Percentiles rank a stretch among this genome's conserved stretches.
Evolutionary conservation across 2,113 vertebrate genomes (phyloP).

Genomic region (Tympanuchus pallidicinctus): DNA sequence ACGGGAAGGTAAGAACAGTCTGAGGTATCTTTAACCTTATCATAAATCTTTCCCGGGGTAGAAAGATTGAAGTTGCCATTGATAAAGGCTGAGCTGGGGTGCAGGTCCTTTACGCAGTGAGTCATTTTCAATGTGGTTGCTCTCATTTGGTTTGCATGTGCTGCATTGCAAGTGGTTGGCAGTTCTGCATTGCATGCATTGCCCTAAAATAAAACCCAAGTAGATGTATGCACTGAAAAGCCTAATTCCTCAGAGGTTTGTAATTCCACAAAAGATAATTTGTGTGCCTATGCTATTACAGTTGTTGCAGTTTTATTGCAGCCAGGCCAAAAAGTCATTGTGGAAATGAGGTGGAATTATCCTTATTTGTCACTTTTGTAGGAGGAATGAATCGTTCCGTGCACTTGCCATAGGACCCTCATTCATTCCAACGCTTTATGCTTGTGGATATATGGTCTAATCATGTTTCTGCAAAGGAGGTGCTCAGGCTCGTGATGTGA

Average conservation of each 20-base stretch:
- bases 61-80: not conserved
- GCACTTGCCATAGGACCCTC: not conserved
- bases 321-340: not conserved
- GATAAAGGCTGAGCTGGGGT: not conserved
- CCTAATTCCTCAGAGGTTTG: not conserved
- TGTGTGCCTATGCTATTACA: not conserved
- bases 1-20: not conserved
- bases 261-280: not conserved
- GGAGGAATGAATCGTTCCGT: not conserved
- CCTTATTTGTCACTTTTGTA: slow-evolving; percentile 44
- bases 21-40: slow-evolving; percentile 18
- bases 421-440: not conserved
- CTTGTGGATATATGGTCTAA: slow-evolving; percentile 9
- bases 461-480: slow-evolving; percentile 19
- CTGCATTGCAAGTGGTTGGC: not conserved
- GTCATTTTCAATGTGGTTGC: not conserved
- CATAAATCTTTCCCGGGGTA: not conserved
- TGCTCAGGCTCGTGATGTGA: not conserved
- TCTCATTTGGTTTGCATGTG: not conserved
- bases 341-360: not conserved
- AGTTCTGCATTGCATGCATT: not conserved
- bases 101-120: fast-evolving
- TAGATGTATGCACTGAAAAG: not conserved
- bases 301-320: slow-evolving; percentile 20
- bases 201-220: not conserved